Evolutionary conservation across 2,797 vertebrate species (phyloP).

Genomic region (Naso thynnoides): DNA sequence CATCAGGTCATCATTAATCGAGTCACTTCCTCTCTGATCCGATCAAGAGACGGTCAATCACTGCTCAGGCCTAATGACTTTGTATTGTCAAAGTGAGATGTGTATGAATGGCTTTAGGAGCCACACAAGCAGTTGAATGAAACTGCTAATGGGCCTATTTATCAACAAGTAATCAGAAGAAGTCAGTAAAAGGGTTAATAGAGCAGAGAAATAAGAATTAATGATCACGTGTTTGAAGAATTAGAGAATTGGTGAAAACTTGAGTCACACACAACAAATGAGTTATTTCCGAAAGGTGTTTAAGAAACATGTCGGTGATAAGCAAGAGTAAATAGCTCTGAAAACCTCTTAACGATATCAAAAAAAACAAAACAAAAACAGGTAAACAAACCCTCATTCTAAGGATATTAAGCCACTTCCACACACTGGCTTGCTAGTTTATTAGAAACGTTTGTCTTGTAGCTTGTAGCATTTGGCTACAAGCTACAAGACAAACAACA

Average conservation of each 20-base stretch:
- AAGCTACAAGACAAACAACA: too few relatives aligned
- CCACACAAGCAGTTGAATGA: conserved; percentile 67
- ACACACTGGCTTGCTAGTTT: not conserved
- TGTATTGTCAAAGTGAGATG: conserved; percentile 74
- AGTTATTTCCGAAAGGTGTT: conserved; percentile 12
- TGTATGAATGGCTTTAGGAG: conserved; percentile 77
- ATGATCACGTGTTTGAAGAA: conserved; percentile 40
- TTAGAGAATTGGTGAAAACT: conserved; percentile 46
- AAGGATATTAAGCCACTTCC: not conserved
- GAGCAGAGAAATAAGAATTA: conserved; percentile 74
- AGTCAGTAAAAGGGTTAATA: conserved; percentile 73
- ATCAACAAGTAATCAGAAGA: conserved; percentile 80
- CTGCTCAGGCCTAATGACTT: conserved; percentile 69
- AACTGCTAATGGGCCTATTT: conserved; percentile 80
- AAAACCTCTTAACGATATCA: not conserved
- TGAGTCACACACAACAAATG: conserved; percentile 24
- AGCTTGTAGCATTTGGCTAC: too few relatives aligned
- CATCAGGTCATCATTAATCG: conserved; percentile 68
- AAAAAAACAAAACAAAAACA: too few relatives aligned
- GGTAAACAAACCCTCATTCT: not conserved
- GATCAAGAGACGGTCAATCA: conserved; percentile 68
- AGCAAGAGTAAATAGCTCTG: not conserved
- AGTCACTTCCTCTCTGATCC: conserved; percentile 63
- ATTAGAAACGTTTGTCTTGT: conserved; percentile 3
- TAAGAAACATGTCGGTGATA: conserved; percentile 2